These are phyloP conservation scores for Orchestia grillus DNA, from an alignment of 1,140 invertebrate species.

Conservation along the genomic window DNA sequence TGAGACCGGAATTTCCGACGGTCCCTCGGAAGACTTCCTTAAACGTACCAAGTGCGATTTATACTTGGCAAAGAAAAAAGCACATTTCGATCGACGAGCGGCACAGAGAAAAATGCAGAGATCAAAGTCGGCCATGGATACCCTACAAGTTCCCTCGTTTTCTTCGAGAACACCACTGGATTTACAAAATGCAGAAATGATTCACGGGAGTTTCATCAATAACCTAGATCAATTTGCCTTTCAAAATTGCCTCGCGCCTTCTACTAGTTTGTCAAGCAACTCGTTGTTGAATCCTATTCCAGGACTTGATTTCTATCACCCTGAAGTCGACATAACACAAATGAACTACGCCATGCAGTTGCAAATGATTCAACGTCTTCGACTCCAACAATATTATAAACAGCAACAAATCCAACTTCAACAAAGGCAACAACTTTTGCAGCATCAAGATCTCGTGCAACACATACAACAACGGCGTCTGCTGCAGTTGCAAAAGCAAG, in stretches of 20 bases:
- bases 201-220: neutral
- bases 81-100: neutral
- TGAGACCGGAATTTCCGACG: neutral
- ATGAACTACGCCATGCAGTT: conserved; percentile 39
- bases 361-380: conserved; percentile 30
- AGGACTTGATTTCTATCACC: neutral
- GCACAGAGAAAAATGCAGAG: neutral
- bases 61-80: conserved; percentile 39
- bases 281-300: neutral
- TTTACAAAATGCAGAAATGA: neutral
- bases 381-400: conserved; percentile 30
- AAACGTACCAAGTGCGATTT: conserved; percentile 26
- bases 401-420: conserved; percentile 5
- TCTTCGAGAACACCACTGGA: neutral
- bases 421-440: neutral
- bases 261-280: neutral
- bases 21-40: conserved; percentile 9
- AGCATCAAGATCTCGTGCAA: neutral
- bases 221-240: neutral
- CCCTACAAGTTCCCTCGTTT: neutral
- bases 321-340: conserved; percentile 23
- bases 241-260: neutral
- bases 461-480: conserved; percentile 17
- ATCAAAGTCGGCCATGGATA: neutral
- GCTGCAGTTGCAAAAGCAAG: neutral